Base-by-base conservation (phyloP, 2,888 invertebrate species). In the Drosophila affinis region DNA sequence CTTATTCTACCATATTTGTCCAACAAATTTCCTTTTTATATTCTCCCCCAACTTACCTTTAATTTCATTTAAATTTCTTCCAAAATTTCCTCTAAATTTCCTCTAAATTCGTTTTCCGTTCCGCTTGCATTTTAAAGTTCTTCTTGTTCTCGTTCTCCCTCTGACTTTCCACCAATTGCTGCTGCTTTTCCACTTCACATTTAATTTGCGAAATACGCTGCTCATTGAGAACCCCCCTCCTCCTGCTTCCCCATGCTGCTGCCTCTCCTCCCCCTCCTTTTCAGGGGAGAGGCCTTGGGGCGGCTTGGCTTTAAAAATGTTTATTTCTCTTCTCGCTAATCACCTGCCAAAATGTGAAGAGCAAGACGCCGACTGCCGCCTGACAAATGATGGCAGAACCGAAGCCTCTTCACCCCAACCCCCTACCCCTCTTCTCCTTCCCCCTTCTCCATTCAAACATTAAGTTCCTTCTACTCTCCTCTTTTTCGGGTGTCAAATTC, bases 331-430 rank as follows among this genome's bases (percentile, higher is more conserved):
- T 62, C 64, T 65, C 82, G 77, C 89, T 85, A 89, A 89, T 89
- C 86, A 89, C 83, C 88, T 85, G 89, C 81, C 89, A 88, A 87
- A 88, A 84, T 87, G 81, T 74, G 21, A 47, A 62, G 75, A 78
- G 81, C 68, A 7, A 39, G 39, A n/a, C 39, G 39, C 39, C 85
- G 21, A 21, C 21, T 21, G 5, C 24, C 24, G 67, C 73, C 76
- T 88, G 84, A 88, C 89, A 84, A 84, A 88, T 84, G 89, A 84
- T 84, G 81, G 49, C 12, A n/a, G 48, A 54, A 24, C 12, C 27
- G 55, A 57, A 48, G 32, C 21, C 56, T 21, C 39, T 17, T 24
- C 32, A 24, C 39, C 39, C 39, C 21, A 61, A 32, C 6, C 0
- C 14, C 46, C 1, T 18, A 17, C 51, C 9, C 32, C 21, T 10